A percentile compares a stretch with the other conserved stretches of the same genome.
These are phyloP conservation scores for Rhadina sibilatrix DNA, from an alignment of 2,113 vertebrate species.

Conservation along the genomic window DNA sequence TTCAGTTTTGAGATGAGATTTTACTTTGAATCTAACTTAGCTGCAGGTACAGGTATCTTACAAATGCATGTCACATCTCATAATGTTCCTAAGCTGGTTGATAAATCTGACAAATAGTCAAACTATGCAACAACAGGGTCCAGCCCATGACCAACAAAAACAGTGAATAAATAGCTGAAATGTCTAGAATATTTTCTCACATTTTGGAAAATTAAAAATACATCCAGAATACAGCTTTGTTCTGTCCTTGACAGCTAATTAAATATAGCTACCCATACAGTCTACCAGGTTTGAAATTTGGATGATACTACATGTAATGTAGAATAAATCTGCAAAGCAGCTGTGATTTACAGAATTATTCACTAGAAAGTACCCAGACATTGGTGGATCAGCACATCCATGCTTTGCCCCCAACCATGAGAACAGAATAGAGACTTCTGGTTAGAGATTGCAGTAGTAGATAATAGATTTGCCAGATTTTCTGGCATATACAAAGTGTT, in stretches of 20 bases:
- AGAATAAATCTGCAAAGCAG: not conserved
- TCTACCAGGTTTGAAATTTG: not conserved
- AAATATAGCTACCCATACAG: not conserved
- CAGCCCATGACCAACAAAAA: not conserved
- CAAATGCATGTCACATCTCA: not conserved
- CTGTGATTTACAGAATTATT: not conserved
- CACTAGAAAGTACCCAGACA: not conserved
- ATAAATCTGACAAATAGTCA: not conserved
- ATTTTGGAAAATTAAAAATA: not conserved
- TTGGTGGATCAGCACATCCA: not conserved
- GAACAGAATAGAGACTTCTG: not conserved
- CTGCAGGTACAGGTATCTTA: not conserved
- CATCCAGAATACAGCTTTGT: not conserved
- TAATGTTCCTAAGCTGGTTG: not conserved
- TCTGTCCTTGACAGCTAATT: not conserved
- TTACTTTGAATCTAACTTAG: not conserved
- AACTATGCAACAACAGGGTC: not conserved
- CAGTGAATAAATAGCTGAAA: not conserved
- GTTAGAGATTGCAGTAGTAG: not conserved
- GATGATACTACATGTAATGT: not conserved
- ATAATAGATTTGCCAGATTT: not conserved
- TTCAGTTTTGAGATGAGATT: conserved; percentile 7
- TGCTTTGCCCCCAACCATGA: not conserved
- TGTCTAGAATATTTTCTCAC: not conserved
- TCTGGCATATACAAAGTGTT: not conserved